Evolutionary conservation across 2,113 vertebrate genomes (phyloP), one percentile per base, ranked within the genome.

Genomic region (Petromus typicus): DNA sequence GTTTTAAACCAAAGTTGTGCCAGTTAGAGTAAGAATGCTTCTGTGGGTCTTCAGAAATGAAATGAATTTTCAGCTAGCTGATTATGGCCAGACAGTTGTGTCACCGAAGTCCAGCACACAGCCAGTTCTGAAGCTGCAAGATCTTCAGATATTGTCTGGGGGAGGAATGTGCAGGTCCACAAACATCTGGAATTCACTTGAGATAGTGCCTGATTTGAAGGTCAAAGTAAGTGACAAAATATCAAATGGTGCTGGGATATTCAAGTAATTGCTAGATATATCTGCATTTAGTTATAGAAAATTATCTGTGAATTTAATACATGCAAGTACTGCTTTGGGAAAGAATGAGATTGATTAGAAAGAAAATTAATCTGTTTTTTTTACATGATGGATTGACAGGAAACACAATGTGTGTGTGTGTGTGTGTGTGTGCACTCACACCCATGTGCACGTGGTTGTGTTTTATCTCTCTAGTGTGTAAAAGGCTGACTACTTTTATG

Each of bases 31-130:
- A 76, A 48, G 96, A 87, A 91, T 66, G 45, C 0, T 12, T 82
- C 92, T 51, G 85, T 96, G 95, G 83, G 34, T 25, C 66, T 84
- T 75, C 87, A 71, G 63, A 95, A 93, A 76, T 76, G 59, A 93
- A 94, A 22, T 22, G 23, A 43, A 87, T 25, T 71, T 79, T 91
- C 82, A 66, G 17, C 18, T 87, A 67, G 48, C 61, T 91, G 66
- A 57, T 78, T 54, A 48, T 34, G 48, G 45, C 30, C 71, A 82
- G 48, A 88, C 48, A 85, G 61, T 48, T 64, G 13, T 79, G 45
- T 85, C 69, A 76, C 51, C 81, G 9, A 89, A 66, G 69, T 40
- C 48, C 2, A 45, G 69, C 25, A 83, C 32, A 84, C 1, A 82
- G 54, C 1, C 61, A 78, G 0, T 76, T 92, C 64, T 90, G 57